Evolutionary conservation across 2,888 invertebrate species (phyloP), one percentile per base, ranked within the genome.

Genomic region (Calephelis perditalis): DNA sequence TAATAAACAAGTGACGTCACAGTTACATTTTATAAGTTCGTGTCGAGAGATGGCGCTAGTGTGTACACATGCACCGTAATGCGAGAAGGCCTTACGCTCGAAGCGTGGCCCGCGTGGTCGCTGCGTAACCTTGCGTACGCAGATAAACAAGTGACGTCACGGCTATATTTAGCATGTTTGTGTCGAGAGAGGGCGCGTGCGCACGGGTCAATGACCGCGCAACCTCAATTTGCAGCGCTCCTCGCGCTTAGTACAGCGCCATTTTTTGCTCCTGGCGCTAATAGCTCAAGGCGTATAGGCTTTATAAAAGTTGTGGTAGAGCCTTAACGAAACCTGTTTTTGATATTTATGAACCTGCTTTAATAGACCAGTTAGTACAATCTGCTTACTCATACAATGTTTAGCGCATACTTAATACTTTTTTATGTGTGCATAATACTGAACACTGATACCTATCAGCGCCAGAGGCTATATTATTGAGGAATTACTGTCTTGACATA

Each of bases 81-180:
- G 52, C 5, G 52, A 52, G 52, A 36, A 35, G 35, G 52, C 52
- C 52, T 36, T 52, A 52, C 40, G 40, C 52, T 52, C 35, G 52
- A 9, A 49, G 10, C 52, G 36, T 36, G 52, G 52, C 45, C 62
- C 56, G 64, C 64, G 60, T 59, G 62, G 59, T 47, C 56, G 44
- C 73, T 52, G 76, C 82, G 86, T 87, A 88, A 87, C 88, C 88
- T 88, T 88, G 88, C 85, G 83, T 85, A 83, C 82, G 86, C 52
- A 52, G 52, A 84, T 87, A 87, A 88, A 88, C 88, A 88, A 78
- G 81, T 88, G 86, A 88, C 88, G 87, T 87, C 86, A 87, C 76
- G 62, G 72, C 78, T 82, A 86, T 86, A 81, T 86, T 80, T 86
- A 86, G 70, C 81, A 73, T 76, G 82, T 78, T 79, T 78, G 77